Evolutionary conservation across 1,140 invertebrate genomes (phyloP), one percentile per base, ranked within the genome.

Genomic region (Zaprionus davidi): DNA sequence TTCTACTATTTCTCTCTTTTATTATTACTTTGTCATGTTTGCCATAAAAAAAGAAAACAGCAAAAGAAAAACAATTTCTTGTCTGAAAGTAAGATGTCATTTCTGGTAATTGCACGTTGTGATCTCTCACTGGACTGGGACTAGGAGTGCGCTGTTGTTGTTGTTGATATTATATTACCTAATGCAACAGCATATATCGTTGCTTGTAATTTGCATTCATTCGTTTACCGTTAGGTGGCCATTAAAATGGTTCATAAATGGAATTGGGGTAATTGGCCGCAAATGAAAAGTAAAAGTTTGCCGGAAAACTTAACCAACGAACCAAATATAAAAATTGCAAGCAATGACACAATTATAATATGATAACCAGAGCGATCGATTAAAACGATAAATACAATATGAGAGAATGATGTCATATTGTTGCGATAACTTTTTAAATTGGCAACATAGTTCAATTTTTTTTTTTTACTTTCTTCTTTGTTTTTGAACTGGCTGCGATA

Each of bases 91-190:
- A 13, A 51, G 20, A 5, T 51, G 46, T 51, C 46, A 51, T 51
- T 51, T 51, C 46, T 12, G 11, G 46, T 51, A 51, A 51, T 51
- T 51, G 46, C 46, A 51, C 46, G 12, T 51, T 51, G 46, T 24
- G 20, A 51, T 51, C 20, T 49, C 38, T 46, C 41, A 46, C 41
- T 46, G 7, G 7, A 46, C 41, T 46, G 15, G 26, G 6, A 7
- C 28, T 31, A 0, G 26, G 26, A 28, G 0, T 28, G 9, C 9
- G 31, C 31, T 34, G 31, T 11, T 34, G 31, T 34, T 13, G 5
- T 3, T 5, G n/a, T 41, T 41, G 38, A 1, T 41, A 15, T 41
- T 15, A 0, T n/a, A 17, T 44, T 46, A 46, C 41, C 41, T 46
- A 46, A 46, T 46, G 6, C 41, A n/a, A 46, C 7, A 17, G n/a